A percentile compares a stretch with the other conserved stretches of the same genome.
phyloP scores from a whole-genome alignment of 2,888 invertebrate genomes.

The Orchesella flavescens region DNA sequence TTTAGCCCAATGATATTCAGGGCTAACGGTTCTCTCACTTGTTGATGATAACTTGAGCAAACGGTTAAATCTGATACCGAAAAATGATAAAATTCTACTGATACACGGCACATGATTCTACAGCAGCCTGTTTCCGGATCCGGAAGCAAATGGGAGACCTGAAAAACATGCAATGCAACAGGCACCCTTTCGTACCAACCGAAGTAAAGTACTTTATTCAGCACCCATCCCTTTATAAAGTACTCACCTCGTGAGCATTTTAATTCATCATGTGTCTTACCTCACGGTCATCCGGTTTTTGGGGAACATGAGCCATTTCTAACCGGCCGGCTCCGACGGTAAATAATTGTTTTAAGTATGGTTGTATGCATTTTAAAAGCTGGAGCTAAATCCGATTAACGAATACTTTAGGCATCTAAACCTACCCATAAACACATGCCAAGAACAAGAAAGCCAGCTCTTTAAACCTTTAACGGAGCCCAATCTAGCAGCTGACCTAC shows the following conservation, averaged over 20 bases:
- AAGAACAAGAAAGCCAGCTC: too few species aligned
- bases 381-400: neutral
- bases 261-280: neutral
- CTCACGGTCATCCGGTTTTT: conserved; percentile 24
- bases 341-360: neutral
- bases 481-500: too few species aligned
- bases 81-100: conserved; percentile 26
- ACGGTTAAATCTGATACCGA: conserved; percentile 33
- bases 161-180: conserved; percentile 33
- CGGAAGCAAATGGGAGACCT: conserved; percentile 7
- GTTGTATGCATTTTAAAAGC: neutral
- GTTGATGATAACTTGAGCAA: conserved; percentile 28
- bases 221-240: conserved; percentile 2
- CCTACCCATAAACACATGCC: too few species aligned
- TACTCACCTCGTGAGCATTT: neutral
- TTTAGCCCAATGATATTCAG: too few species aligned
- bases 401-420: too few species aligned
- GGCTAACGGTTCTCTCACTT: conserved; percentile 35
- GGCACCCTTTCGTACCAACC: conserved; percentile 34
- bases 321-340: conserved; percentile 19
- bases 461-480: too few species aligned
- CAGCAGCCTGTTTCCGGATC: conserved; percentile 44
- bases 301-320: conserved; percentile 2
- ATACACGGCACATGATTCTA: neutral
- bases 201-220: neutral